phyloP scores from a whole-genome alignment of 2,888 invertebrate genomes.

The Chymomyza fuscimana region DNA sequence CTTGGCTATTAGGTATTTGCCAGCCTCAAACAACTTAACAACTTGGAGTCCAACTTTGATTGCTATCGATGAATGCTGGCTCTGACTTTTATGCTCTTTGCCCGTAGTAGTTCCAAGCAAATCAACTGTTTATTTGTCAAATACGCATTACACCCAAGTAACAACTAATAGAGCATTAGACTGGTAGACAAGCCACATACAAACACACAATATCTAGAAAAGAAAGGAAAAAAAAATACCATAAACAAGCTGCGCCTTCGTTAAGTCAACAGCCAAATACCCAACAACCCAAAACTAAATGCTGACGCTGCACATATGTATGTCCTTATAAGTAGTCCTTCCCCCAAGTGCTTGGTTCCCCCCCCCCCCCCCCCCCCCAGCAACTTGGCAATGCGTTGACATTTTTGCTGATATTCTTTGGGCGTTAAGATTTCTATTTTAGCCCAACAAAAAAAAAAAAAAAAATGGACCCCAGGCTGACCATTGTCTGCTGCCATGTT shows the following conservation, averaged over 20 bases:
- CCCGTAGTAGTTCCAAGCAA: conserved; percentile 35
- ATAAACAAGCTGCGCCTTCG: conserved; percentile 32
- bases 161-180: conserved; percentile 48
- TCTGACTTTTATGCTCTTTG: neutral
- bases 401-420: conserved; percentile 10
- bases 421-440: conserved; percentile 53
- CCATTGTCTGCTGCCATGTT: conserved; percentile 30
- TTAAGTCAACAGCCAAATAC: conserved; percentile 50
- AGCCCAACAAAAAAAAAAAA: conserved; percentile 14
- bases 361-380: no score
- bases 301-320: conserved; percentile 69
- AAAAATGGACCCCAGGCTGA: conserved; percentile 26
- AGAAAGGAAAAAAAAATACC: conserved; percentile 12
- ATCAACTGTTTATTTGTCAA: conserved; percentile 74
- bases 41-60: conserved; percentile 63
- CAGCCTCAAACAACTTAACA: conserved; percentile 71
- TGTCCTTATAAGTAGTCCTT: conserved; percentile 1
- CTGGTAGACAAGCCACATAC: conserved; percentile 35
- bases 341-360: neutral
- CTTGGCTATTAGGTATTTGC: conserved; percentile 69
- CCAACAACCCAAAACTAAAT: conserved; percentile 27
- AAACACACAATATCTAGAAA: conserved; percentile 18
- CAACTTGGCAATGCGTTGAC: conserved; percentile 2
- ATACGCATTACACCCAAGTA: conserved; percentile 69
- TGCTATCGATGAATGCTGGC: conserved; percentile 51